Conservation (phyloP, 2,888 invertebrate species). For the Hartigia nigra region DNA sequence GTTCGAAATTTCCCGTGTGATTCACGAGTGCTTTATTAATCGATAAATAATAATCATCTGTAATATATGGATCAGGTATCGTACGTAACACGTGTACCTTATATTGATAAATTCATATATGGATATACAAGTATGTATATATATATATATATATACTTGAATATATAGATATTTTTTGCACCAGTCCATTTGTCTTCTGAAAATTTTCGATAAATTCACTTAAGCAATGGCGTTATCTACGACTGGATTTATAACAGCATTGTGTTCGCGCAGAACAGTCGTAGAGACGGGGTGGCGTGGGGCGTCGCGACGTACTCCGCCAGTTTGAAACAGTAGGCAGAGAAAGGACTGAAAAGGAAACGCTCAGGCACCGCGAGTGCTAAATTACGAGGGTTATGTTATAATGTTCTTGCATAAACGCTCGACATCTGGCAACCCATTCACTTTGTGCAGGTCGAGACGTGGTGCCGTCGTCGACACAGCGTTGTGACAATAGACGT, state of each 20-base stretch:
- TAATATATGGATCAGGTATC: not conserved
- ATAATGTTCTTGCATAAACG: slow-evolving; percentile 43
- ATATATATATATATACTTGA: too few species aligned
- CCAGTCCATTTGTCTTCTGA: not conserved
- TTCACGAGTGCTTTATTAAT: not conserved
- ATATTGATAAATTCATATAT: not conserved
- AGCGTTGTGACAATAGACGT: not conserved
- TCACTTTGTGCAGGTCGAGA: slow-evolving; percentile 26
- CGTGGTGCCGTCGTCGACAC: not conserved
- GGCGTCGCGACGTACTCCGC: not conserved
- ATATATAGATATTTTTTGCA: not conserved
- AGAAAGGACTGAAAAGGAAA: slow-evolving; percentile 13
- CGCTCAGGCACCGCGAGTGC: slow-evolving; percentile 6
- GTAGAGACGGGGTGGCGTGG: too few species aligned
- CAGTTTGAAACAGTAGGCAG: not conserved
- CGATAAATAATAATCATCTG: not conserved
- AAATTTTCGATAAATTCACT: not conserved
- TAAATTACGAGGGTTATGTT: slow-evolving; percentile 25
- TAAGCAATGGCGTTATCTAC: not conserved
- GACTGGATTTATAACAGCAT: not conserved
- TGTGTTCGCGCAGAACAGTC: not conserved
- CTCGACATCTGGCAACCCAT: slow-evolving; percentile 36
- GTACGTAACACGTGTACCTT: not conserved
- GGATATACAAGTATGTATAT: not conserved
- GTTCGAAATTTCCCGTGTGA: not conserved